Evolutionary conservation across 2,888 invertebrate genomes (phyloP), one percentile per base, ranked within the genome.

Genomic region (Ceraclea dissimilis): DNA sequence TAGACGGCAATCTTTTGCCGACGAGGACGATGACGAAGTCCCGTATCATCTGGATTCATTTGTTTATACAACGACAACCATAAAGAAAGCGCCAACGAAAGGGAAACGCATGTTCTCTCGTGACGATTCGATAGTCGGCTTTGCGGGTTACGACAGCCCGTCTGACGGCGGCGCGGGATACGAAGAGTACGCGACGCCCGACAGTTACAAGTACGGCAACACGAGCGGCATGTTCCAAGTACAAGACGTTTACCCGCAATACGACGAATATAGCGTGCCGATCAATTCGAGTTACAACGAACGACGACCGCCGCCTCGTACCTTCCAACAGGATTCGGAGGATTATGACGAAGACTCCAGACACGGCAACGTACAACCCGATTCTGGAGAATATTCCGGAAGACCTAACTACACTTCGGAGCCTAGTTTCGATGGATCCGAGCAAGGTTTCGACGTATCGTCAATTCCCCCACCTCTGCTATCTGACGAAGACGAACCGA

Each of bases 381-480:
- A 76, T 60, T 22, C 44, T 31, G 44, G 20, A 16, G 49, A 50
- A 2, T 59, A 53, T 21, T 34, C 56, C 8, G 22, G 51, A 2
- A 51, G 56, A 18, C 58, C 53, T 39, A 71, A 70, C 6, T 62
- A 60, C 46, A 60, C 44, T 13, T 78, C 79, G 65, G 80, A 88
- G 68, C 79, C 85, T 66, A 71, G 81, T 64, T 78, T 81, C 69
- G 79, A 86, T 68, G 74, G 84, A 56, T 84, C 83, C n/a, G 88
- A 88, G 63, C 83, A 83, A 56, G 81, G 82, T 67, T 85, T 88
- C 67, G 88, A 88, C 66, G 84, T 88, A 18, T 81, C 85, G 33
- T 84, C 82, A 21, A 80, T 88, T 65, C 89, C 88, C n/a, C 88
- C 88, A 53, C 88, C 88, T 53, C 75, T 87, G 62, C 80, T 88